phyloP scores from a whole-genome alignment of 2,888 invertebrate species.

The Byasa hedistus region DNA sequence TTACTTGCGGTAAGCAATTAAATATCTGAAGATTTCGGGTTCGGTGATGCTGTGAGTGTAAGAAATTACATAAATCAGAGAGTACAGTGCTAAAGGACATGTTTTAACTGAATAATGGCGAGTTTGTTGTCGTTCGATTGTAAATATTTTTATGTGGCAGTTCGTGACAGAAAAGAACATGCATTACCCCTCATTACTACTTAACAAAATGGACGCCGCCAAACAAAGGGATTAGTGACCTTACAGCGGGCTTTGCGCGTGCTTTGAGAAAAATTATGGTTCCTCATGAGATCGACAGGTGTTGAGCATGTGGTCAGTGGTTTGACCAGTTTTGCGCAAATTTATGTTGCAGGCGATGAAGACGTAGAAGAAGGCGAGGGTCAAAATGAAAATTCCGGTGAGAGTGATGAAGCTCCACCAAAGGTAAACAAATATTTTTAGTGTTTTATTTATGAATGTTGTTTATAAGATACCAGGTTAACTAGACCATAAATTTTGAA shows the following conservation, averaged over 20 bases:
- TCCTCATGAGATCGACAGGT: slow-evolving; percentile 50
- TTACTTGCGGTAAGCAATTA: slow-evolving; percentile 80
- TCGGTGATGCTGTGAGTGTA: slow-evolving; percentile 39
- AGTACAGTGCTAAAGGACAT: slow-evolving; percentile 36
- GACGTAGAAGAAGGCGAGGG: slow-evolving; percentile 85
- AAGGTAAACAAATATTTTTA: slow-evolving; percentile 63
- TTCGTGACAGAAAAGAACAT: slow-evolving; percentile 82
- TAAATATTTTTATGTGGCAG: slow-evolving; percentile 79
- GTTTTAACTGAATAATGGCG: slow-evolving; percentile 46
- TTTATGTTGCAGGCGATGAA: slow-evolving; percentile 80
- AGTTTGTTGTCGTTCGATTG: slow-evolving; percentile 69
- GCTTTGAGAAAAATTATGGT: slow-evolving; percentile 51
- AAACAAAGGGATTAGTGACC: slow-evolving; percentile 87
- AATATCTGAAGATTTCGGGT: slow-evolving; percentile 68
- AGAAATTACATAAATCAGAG: slow-evolving; percentile 39
- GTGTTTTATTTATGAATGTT: slow-evolving; percentile 17
- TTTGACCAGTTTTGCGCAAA: slow-evolving; percentile 68
- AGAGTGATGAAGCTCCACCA: slow-evolving; percentile 85
- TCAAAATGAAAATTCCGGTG: slow-evolving; percentile 85
- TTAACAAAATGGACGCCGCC: slow-evolving; percentile 89
- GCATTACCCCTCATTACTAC: slow-evolving; percentile 85
- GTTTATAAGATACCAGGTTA: slow-evolving; percentile 5
- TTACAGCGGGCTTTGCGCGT: slow-evolving; percentile 73
- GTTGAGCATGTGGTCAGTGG: slow-evolving; percentile 53
- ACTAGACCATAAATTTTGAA: background rate